These are phyloP conservation scores for Papilio polyxenes DNA, from an alignment of 1,140 invertebrate species.

Conservation along the genomic window DNA sequence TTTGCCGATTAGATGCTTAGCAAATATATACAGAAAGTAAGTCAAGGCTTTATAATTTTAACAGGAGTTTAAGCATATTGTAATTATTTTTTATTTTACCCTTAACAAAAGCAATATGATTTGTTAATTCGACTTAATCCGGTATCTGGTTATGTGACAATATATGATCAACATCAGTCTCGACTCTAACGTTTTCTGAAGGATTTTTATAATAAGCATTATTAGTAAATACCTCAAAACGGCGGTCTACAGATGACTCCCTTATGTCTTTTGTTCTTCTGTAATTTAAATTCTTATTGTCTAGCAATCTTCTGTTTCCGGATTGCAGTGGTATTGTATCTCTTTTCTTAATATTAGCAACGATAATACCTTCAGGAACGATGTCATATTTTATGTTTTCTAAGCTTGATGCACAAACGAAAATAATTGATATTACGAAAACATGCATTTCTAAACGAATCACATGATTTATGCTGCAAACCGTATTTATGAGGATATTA, in stretches of 20 bases:
- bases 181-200: too few species aligned
- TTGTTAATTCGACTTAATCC: too few species aligned
- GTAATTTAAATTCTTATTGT: slow-evolving; percentile 13
- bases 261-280: slow-evolving; percentile 17
- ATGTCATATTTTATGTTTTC: neutral
- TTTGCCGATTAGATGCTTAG: neutral
- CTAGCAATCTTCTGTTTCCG: neutral
- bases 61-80: too few species aligned
- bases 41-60: too few species aligned
- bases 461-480: neutral
- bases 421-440: neutral
- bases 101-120: too few species aligned
- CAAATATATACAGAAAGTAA: too few species aligned
- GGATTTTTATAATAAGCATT: neutral
- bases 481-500: neutral
- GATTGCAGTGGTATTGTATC: neutral
- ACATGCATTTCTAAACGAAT: neutral
- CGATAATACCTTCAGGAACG: neutral
- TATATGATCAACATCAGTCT: too few species aligned
- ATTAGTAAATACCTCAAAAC: slow-evolving; percentile 2
- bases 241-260: neutral
- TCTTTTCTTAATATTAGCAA: slow-evolving; percentile 19
- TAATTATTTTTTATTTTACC: too few species aligned
- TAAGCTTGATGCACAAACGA: neutral
- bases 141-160: too few species aligned